Conservation (phyloP, 2,113 vertebrate species). For the Chionis minor region DNA sequence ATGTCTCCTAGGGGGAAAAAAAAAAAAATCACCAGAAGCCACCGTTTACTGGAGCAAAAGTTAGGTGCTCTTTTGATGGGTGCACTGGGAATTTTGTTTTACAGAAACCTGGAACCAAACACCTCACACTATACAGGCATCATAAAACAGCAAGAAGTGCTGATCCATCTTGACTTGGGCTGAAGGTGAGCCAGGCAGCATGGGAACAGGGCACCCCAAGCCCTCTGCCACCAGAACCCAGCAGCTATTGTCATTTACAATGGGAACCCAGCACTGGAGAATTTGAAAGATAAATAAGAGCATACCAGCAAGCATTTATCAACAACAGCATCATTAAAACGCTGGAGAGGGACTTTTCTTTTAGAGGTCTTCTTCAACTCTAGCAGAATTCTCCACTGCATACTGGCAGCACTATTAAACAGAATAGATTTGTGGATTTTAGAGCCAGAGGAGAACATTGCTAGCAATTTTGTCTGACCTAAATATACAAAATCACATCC, state of each 20-base stretch:
- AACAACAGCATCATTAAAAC: background rate
- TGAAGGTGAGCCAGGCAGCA: background rate
- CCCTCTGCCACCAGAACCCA: background rate
- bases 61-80: background rate
- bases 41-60: background rate
- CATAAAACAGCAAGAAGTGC: background rate
- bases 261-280: background rate
- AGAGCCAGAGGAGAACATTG: background rate
- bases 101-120: background rate
- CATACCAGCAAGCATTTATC: background rate
- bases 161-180: background rate
- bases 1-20: background rate
- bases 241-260: background rate
- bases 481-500: slow-evolving; percentile 31
- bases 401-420: background rate
- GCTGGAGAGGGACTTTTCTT: background rate
- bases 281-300: background rate
- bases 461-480: slow-evolving; percentile 23
- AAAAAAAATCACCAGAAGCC: background rate
- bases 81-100: background rate
- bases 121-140: background rate
- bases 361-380: background rate
- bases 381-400: background rate
- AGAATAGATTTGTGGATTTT: background rate
- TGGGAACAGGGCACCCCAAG: background rate